Evolutionary conservation across 2,797 vertebrate genomes (phyloP).

Genomic region (Alectoris magna): DNA sequence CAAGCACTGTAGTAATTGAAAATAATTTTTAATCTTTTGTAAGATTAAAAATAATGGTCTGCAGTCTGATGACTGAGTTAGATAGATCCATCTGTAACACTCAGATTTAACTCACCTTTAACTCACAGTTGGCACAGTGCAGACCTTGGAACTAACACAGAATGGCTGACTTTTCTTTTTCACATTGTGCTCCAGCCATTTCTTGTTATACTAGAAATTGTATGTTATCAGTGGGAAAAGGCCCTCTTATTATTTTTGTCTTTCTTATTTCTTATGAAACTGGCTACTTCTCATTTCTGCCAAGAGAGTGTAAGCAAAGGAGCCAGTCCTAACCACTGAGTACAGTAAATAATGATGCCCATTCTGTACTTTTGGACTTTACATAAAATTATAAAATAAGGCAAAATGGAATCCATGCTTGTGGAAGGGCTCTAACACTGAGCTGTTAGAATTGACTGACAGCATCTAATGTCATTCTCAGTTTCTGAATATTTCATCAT

Average conservation of each 20-base stretch:
- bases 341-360: background rate
- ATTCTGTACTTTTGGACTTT: background rate
- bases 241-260: background rate
- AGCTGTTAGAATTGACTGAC: background rate
- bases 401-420: background rate
- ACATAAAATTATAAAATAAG: background rate
- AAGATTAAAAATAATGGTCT: background rate
- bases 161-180: background rate
- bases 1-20: background rate
- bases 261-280: background rate
- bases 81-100: too few species aligned
- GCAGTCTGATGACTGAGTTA: background rate
- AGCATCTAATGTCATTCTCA: background rate
- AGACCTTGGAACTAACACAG: background rate
- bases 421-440: background rate
- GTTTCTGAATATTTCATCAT: background rate
- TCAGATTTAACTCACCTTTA: background rate
- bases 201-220: background rate
- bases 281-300: background rate
- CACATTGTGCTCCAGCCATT: background rate
- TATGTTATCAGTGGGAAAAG: background rate
- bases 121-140: rapidly evolving
- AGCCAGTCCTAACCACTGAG: background rate
- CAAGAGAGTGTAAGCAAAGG: background rate
- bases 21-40: background rate